Evolutionary conservation across 2,113 vertebrate genomes (phyloP).

Genomic region (Acanthochromis polyacanthus): DNA sequence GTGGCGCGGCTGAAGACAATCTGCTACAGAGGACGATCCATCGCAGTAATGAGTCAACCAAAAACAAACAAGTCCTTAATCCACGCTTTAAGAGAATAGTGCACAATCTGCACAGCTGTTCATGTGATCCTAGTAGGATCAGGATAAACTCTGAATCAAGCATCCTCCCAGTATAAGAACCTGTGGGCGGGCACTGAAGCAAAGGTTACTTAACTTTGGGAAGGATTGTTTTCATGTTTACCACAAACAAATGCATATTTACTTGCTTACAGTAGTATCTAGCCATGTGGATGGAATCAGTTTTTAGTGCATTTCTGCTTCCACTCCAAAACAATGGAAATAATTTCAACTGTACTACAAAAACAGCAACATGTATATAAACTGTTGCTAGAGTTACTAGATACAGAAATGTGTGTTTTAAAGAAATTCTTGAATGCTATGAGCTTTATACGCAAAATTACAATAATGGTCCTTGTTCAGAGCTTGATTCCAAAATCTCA

Average conservation of each 20-base stretch:
- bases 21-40: constrained; percentile 20
- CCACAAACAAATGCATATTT: no score
- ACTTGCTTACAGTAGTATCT: neutral
- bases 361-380: no score
- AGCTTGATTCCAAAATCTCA: no score
- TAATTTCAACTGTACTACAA: no score
- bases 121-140: neutral
- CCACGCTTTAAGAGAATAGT: constrained; percentile 25
- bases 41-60: constrained; percentile 40
- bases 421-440: no score
- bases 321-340: no score
- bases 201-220: neutral
- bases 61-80: constrained; percentile 70
- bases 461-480: no score
- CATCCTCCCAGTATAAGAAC: constrained; percentile 12
- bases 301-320: no score
- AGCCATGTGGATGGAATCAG: neutral
- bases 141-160: constrained; percentile 27
- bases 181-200: neutral
- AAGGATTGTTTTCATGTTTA: no score
- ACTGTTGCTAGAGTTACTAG: no score
- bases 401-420: no score
- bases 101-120: constrained; percentile 48
- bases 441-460: no score
- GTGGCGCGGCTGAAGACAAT: constrained; percentile 9